Evolutionary conservation across 2,797 vertebrate genomes (phyloP).

Genomic region (Danionella dracula): DNA sequence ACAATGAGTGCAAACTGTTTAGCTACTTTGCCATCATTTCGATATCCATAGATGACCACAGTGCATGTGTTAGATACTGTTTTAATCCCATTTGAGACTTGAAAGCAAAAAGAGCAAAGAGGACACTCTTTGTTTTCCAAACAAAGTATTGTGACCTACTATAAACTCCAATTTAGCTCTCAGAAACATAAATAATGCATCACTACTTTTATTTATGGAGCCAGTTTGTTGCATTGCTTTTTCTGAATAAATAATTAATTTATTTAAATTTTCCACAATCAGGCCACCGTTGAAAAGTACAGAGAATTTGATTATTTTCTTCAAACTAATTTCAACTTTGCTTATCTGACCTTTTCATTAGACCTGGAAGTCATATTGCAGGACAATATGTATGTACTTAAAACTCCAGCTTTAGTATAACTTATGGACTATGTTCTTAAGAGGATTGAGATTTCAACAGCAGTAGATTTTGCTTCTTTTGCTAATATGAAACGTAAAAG

Average conservation of each 20-base stretch:
- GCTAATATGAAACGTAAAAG: too few relatives aligned
- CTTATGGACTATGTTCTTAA: conserved; percentile 1
- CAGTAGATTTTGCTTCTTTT: background rate
- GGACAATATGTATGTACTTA: background rate
- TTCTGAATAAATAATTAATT: conserved; percentile 46
- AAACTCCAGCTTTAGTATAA: background rate
- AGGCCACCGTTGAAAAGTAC: background rate
- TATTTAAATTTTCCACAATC: conserved; percentile 7
- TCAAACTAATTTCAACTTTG: background rate
- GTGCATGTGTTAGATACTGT: conserved; percentile 57
- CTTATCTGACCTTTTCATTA: background rate
- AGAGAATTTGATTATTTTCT: conserved; percentile 1
- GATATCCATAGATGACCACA: conserved; percentile 41
- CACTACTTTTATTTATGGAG: conserved; percentile 37
- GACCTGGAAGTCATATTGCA: background rate
- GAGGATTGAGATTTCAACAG: background rate
- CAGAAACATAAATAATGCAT: conserved; percentile 55
- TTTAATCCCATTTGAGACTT: conserved; percentile 45
- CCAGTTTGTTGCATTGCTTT: conserved; percentile 48
- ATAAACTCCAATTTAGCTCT: conserved; percentile 44
- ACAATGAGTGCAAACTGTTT: conserved; percentile 62
- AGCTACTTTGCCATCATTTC: conserved; percentile 60
- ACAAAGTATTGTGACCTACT: conserved; percentile 45
- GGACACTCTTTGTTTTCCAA: conserved; percentile 33
- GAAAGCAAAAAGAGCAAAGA: conserved; percentile 33